Conservation (phyloP, 2,888 invertebrate species). For the Drymonia ruficornis region DNA sequence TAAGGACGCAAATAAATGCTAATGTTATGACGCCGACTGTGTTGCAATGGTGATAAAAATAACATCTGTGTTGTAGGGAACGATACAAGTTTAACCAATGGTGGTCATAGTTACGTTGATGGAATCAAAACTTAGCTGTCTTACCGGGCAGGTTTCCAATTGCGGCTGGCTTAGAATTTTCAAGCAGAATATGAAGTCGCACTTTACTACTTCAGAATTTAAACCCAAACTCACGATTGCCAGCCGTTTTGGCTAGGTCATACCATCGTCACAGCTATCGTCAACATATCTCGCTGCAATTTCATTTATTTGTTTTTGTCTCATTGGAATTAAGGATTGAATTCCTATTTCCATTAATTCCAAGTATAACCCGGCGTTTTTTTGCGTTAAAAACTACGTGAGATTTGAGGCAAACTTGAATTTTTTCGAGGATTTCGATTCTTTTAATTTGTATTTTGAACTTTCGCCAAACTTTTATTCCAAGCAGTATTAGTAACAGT, state of each 20-base stretch:
- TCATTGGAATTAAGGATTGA: slow-evolving; percentile 1
- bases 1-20: slow-evolving; percentile 14
- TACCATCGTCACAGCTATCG: no score
- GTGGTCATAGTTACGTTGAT: no score
- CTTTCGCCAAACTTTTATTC: slow-evolving; percentile 5
- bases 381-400: slow-evolving; percentile 24
- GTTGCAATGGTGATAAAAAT: background rate
- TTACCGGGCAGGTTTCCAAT: no score
- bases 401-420: slow-evolving; percentile 11
- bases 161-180: no score
- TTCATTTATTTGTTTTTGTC: background rate
- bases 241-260: no score
- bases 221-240: no score
- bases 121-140: no score
- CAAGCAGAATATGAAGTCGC: no score
- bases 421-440: slow-evolving; percentile 10
- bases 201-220: no score
- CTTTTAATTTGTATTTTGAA: slow-evolving; percentile 15
- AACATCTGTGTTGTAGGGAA: no score
- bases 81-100: no score
- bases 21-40: background rate
- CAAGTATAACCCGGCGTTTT: slow-evolving; percentile 15
- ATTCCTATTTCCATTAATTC: slow-evolving; percentile 21
- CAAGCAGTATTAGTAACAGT: background rate
- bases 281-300: no score